These are phyloP conservation scores for Cantharis rustica DNA, from an alignment of 2,888 invertebrate species.

Conservation along the genomic window DNA sequence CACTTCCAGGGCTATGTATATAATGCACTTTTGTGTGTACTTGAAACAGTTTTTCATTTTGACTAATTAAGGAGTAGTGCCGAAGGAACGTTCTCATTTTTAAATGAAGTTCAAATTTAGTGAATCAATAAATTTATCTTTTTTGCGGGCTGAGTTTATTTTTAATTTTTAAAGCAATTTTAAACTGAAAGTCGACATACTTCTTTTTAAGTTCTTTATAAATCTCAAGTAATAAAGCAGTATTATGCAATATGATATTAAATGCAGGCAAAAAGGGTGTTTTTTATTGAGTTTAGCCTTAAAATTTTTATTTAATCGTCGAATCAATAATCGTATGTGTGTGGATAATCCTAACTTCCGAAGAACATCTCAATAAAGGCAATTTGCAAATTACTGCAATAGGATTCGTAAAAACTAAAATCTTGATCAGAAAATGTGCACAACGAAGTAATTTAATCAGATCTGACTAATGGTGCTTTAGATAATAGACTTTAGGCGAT, in stretches of 20 bases:
- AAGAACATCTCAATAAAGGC: neutral
- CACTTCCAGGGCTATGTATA: neutral
- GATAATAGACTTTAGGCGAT: constrained; percentile 48
- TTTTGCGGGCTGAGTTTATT: neutral
- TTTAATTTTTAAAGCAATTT: neutral
- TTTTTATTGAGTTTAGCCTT: neutral
- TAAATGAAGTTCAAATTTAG: neutral
- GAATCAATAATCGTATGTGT: neutral
- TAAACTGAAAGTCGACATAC: neutral
- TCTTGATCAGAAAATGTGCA: constrained; percentile 49
- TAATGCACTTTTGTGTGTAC: neutral
- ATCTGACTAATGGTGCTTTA: constrained; percentile 51
- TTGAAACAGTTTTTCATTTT: neutral
- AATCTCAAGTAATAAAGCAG: no score
- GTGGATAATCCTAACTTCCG: neutral
- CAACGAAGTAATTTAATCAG: constrained; percentile 50
- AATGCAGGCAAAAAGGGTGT: neutral
- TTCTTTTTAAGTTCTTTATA: neutral
- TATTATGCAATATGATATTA: neutral
- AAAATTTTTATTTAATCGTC: neutral
- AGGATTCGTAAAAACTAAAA: constrained; percentile 40
- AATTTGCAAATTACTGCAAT: constrained; percentile 12
- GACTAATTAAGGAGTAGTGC: neutral
- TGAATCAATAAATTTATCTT: neutral
- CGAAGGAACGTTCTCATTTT: neutral